These are phyloP conservation scores for Mobula birostris DNA, from an alignment of 2,113 vertebrate genomes.

Conservation along the genomic window DNA sequence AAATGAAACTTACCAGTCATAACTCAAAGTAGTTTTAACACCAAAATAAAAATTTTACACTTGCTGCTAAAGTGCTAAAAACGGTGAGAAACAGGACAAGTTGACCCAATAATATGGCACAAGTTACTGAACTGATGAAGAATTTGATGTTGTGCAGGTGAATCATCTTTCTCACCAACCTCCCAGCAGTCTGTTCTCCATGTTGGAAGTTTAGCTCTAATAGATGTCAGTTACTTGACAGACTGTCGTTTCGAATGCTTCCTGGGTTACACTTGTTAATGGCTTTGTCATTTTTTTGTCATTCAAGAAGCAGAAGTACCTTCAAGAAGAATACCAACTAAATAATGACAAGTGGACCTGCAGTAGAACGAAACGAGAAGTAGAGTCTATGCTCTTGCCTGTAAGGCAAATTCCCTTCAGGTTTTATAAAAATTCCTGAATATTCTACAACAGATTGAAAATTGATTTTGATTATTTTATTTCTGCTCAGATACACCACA, in stretches of 20 bases:
- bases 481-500: not conserved
- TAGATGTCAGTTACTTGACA: not conserved
- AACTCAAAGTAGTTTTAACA: not conserved
- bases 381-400: not conserved
- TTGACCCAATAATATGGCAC: not conserved
- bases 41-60: not conserved
- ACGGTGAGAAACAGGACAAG: not conserved
- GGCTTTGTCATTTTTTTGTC: not conserved
- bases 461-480: not conserved
- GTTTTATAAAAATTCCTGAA: not conserved
- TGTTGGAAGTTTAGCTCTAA: not conserved
- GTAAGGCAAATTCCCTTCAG: not conserved
- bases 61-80: not conserved
- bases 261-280: not conserved
- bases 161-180: constrained; percentile 25
- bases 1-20: not conserved
- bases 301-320: not conserved
- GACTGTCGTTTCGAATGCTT: not conserved
- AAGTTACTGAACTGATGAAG: not conserved
- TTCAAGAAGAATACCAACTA: not conserved
- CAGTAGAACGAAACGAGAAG: not conserved
- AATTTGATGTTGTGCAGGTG: not conserved
- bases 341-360: not conserved
- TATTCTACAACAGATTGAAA: not conserved
- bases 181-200: not conserved